A percentile compares a stretch with the other conserved stretches of the same genome.
These are phyloP conservation scores for Capitella teleta DNA, from an alignment of 1,140 invertebrate species.

Conservation along the genomic window DNA sequence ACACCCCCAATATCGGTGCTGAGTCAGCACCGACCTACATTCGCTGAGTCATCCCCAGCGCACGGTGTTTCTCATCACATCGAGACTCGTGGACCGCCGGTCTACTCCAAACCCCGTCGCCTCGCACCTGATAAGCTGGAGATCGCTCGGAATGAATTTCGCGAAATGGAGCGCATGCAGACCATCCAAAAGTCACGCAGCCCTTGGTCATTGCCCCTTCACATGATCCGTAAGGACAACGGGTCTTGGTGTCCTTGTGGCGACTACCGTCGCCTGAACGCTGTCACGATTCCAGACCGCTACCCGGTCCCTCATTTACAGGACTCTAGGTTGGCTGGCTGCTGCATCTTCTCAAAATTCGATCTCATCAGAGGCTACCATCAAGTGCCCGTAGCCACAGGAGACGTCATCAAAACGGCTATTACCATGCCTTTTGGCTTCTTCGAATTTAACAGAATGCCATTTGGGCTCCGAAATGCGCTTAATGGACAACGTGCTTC, in stretches of 20 bases:
- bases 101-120: constrained; percentile 7
- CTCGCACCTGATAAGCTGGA: neutral
- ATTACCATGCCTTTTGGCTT: neutral
- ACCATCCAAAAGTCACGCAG: neutral
- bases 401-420: neutral
- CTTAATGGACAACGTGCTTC: constrained; percentile 10
- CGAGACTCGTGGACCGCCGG: constrained; percentile 9
- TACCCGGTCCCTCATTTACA: neutral
- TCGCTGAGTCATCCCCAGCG: neutral
- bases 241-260: no score
- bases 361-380: neutral
- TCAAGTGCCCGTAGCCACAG: constrained; percentile 1
- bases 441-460: constrained; percentile 12
- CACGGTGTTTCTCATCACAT: constrained; percentile 1
- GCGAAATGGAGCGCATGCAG: constrained; percentile 12
- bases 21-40: no score
- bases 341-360: neutral
- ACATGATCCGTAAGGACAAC: neutral
- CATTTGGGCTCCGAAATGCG: constrained; percentile 13
- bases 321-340: neutral
- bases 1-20: no score
- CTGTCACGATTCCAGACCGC: no score
- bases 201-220: no score
- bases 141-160: constrained; percentile 12
- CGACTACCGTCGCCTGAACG: no score